Base-by-base conservation (phyloP, 2,888 invertebrate genomes). In the Diarsia dahlii region DNA sequence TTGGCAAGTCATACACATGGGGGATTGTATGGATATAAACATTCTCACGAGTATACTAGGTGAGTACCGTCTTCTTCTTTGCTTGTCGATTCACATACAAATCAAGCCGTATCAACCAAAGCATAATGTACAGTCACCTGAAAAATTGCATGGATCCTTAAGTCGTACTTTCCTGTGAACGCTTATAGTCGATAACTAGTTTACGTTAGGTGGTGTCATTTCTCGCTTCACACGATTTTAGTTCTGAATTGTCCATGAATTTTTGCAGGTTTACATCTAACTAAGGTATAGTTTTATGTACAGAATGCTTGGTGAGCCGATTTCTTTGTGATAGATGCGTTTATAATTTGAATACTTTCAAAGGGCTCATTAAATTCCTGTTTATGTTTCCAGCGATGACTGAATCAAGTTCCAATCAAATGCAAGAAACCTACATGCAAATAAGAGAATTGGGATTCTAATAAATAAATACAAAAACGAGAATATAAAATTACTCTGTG, bases 1-100 rank as follows among this genome's bases (percentile, higher is more conserved):
- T 23, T 76, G 71, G 71, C 48, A 54, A 80, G n/a, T 8, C 13
- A 8, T 28, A 13, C 71, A 76, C 23, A 48, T 76, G 76, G 80
- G 80, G 28, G 80, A 78, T 2, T 76, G 75, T 67, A 0, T 78
- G 3, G 0, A 4, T 6, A 1, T 78, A n/a, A 0, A 4, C 10
- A 0, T 20, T 13, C 28, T 58, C 0, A 2, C 39, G 28, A 45
- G 28, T 34, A 0, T 2, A 0, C n/a, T 5, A 0, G 67, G 75
- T 76, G 50, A 76, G 75, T 78, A n/a, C 8, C 20, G 15, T 28
- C 13, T 5, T 56, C 13, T 5, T 56, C 56, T 28, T 28, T 15
- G 23, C 6, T 13, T 39, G 39, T 28, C 28, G 28, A 28, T 28
- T 54, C 10, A n/a, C 54, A 10, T 52, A 20, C 20, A 54, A n/a